These are phyloP conservation scores for Rotaria magnacalcarata DNA, from an alignment of 2,888 invertebrate species.

Conservation along the genomic window DNA sequence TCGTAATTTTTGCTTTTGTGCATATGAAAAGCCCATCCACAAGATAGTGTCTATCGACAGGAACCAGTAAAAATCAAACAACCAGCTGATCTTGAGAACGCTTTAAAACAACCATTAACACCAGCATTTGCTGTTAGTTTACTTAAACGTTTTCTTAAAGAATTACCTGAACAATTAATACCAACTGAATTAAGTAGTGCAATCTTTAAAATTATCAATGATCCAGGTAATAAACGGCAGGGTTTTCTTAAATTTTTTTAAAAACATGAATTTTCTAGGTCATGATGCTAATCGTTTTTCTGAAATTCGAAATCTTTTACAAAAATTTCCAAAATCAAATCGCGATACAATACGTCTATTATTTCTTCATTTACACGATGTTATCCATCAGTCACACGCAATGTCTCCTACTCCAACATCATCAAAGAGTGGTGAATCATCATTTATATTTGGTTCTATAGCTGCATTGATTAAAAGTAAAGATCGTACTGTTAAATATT, in stretches of 20 bases:
- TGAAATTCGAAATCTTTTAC: neutral
- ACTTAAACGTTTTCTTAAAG: slow-evolving; percentile 34
- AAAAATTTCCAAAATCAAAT: neutral
- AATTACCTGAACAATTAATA: slow-evolving; percentile 24
- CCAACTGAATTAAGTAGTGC: neutral
- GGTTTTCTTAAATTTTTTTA: no score
- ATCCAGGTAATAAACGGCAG: neutral
- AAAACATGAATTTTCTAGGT: neutral
- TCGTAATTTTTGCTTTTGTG: neutral
- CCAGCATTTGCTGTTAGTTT: slow-evolving; percentile 31
- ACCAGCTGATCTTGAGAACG: slow-evolving; percentile 17
- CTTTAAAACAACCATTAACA: slow-evolving; percentile 33
- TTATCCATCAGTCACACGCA: neutral
- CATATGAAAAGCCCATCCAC: neutral
- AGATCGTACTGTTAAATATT: slow-evolving; percentile 18
- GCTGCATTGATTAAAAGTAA: neutral
- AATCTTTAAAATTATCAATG: neutral
- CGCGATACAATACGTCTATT: slow-evolving; percentile 15
- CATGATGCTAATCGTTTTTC: neutral
- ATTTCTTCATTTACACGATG: slow-evolving; percentile 4
- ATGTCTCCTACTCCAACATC: neutral
- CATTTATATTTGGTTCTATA: neutral
- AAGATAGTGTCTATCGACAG: slow-evolving; percentile 23
- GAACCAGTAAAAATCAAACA: slow-evolving; percentile 21
- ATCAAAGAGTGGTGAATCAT: neutral